phyloP scores from a whole-genome alignment of 2,888 invertebrate genomes.

The Galeruca laticollis region DNA sequence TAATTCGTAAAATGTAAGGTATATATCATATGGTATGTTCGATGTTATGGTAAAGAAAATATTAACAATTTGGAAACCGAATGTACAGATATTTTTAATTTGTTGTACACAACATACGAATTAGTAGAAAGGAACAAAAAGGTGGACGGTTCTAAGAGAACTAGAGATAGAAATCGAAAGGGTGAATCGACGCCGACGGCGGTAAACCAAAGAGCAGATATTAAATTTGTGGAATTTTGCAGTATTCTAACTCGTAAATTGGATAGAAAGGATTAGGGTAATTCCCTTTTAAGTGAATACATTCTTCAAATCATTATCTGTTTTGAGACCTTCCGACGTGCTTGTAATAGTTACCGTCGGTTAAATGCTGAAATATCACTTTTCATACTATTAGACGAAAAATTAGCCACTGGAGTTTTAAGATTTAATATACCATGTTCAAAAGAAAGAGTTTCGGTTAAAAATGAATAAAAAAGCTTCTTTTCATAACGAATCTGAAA shows the following conservation, averaged over 20 bases:
- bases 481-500: too few relatives aligned
- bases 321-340: slow-evolving; percentile 15
- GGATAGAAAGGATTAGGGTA: slow-evolving; percentile 37
- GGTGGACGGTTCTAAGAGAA: not conserved
- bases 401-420: not conserved
- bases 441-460: too few relatives aligned
- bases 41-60: too few relatives aligned
- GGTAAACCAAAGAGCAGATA: slow-evolving; percentile 38
- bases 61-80: too few relatives aligned
- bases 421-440: not conserved
- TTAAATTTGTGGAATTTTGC: slow-evolving; percentile 44
- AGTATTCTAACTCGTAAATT: slow-evolving; percentile 31
- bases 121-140: not conserved
- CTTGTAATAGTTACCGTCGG: slow-evolving; percentile 11
- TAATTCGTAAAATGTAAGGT: too few relatives aligned
- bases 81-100: not conserved
- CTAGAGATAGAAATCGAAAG: slow-evolving; percentile 9
- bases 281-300: slow-evolving; percentile 20
- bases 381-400: slow-evolving; percentile 7
- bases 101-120: not conserved
- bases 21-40: too few relatives aligned
- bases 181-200: slow-evolving; percentile 3
- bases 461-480: too few relatives aligned
- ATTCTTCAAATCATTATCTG: slow-evolving; percentile 23
- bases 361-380: slow-evolving; percentile 3